These are phyloP conservation scores for Aurelia aurita complex sp. Pacific DNA, from an alignment of 30 jellyfish, hydroid and myxozoan species.

Conservation along the genomic window DNA sequence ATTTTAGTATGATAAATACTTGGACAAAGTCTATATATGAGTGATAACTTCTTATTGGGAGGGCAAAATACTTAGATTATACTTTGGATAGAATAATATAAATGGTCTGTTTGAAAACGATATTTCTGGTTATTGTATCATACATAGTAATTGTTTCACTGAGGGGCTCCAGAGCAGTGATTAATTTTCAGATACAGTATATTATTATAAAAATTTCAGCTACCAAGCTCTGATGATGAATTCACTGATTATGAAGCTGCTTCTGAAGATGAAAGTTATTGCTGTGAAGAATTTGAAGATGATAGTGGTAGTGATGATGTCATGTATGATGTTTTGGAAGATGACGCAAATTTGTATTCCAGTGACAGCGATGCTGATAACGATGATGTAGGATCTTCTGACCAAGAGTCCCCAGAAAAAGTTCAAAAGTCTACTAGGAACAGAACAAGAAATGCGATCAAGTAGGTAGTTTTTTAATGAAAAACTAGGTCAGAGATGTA, in stretches of 20 bases:
- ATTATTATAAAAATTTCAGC: slow-evolving; percentile 1
- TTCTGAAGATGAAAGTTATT: slow-evolving; percentile 6
- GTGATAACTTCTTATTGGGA: not conserved
- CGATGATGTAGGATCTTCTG: slow-evolving; percentile 13
- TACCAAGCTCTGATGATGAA: slow-evolving; percentile 38
- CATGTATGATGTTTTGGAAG: slow-evolving; percentile 30
- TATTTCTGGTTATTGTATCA: slow-evolving; percentile 5
- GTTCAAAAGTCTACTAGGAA: slow-evolving; percentile 14
- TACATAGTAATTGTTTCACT: not conserved
- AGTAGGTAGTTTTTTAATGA: slow-evolving; percentile 17
- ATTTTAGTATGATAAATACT: too few species aligned
- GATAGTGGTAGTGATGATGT: slow-evolving; percentile 16
- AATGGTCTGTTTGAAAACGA: slow-evolving; percentile 23
- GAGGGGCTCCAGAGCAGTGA: slow-evolving; percentile 19
- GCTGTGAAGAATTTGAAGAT: slow-evolving; percentile 28
- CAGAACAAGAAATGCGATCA: slow-evolving; percentile 28
- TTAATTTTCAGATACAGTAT: not conserved
- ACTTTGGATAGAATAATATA: not conserved
- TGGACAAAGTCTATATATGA: not conserved
- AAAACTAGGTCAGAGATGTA: slow-evolving; percentile 15
- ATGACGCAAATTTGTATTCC: slow-evolving; percentile 8
- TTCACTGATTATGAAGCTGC: slow-evolving; percentile 1
- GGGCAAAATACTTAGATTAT: not conserved
- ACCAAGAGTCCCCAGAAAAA: slow-evolving; percentile 38
- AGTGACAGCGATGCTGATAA: slow-evolving; percentile 38